Percentiles rank a stretch among this genome's conserved stretches.
Conservation (phyloP, 2,888 invertebrate genomes). For the Hesperia comma region DNA sequence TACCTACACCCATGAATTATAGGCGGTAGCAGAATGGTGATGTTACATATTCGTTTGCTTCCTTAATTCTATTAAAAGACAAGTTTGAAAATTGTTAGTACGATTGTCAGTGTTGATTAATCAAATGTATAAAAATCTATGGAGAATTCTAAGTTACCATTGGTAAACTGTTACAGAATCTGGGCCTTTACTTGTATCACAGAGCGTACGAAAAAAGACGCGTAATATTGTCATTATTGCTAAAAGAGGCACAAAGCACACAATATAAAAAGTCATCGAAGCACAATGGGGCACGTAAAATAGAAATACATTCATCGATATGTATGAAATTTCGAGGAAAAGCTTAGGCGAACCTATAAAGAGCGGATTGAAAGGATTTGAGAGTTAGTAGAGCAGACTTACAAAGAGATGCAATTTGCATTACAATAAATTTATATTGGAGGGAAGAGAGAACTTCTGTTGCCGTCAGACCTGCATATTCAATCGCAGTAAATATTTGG, state of each 20-base stretch:
- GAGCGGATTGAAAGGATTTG: slow-evolving; percentile 60
- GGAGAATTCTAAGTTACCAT: no score
- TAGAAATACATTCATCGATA: slow-evolving; percentile 34
- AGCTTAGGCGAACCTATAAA: slow-evolving; percentile 39
- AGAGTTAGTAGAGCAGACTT: slow-evolving; percentile 58
- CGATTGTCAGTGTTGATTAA: no score
- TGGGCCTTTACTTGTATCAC: no score
- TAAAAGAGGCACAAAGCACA: slow-evolving; percentile 5
- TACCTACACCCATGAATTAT: no score
- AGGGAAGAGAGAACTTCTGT: slow-evolving; percentile 51
- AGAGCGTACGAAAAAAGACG: neutral
- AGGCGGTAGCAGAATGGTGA: no score
- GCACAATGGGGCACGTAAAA: slow-evolving; percentile 24
- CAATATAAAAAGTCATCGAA: slow-evolving; percentile 23
- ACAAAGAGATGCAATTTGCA: slow-evolving; percentile 77
- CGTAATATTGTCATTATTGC: slow-evolving; percentile 9
- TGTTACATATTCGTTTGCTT: no score
- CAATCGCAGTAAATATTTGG: slow-evolving; percentile 15
- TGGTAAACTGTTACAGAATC: no score
- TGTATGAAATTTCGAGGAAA: slow-evolving; percentile 38
- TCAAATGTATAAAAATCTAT: no score
- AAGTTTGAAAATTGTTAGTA: no score
- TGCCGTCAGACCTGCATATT: slow-evolving; percentile 40
- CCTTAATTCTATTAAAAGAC: no score
- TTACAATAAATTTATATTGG: slow-evolving; percentile 77